Percentiles rank a stretch among this genome's conserved stretches.
phyloP scores from a whole-genome alignment of 2,113 vertebrate genomes.

The Alaudala cheleensis region DNA sequence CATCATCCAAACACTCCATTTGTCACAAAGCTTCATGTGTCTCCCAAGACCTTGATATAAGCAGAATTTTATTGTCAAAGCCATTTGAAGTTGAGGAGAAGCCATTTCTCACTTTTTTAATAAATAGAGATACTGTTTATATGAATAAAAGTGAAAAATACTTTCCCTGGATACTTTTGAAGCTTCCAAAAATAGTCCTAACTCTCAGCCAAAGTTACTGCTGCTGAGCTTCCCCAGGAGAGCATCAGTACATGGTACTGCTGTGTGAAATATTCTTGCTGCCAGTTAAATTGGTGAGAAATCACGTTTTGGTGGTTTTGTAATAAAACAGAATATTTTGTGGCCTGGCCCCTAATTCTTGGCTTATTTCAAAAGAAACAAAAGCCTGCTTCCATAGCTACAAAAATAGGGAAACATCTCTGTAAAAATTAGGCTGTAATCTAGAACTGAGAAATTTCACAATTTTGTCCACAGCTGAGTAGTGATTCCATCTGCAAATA shows the following conservation, averaged over 20 bases:
- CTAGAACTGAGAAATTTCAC: background rate
- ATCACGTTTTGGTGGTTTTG: slow-evolving; percentile 59
- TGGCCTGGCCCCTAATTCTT: slow-evolving; percentile 47
- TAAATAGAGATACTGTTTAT: slow-evolving; percentile 60
- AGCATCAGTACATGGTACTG: slow-evolving; percentile 5
- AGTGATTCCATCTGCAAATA: background rate
- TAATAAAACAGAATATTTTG: slow-evolving; percentile 57
- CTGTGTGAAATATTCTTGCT: slow-evolving; percentile 29
- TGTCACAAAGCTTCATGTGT: slow-evolving; percentile 55
- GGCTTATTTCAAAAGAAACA: slow-evolving; percentile 40
- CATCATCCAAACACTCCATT: slow-evolving; percentile 27
- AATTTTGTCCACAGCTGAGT: background rate
- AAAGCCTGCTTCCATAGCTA: slow-evolving; percentile 17
- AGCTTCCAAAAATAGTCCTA: slow-evolving; percentile 59
- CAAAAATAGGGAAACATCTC: slow-evolving; percentile 10
- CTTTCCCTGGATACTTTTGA: slow-evolving; percentile 45
- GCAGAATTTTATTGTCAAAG: slow-evolving; percentile 56
- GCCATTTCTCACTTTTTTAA: slow-evolving; percentile 63
- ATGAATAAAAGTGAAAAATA: slow-evolving; percentile 60
- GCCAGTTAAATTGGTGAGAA: slow-evolving; percentile 54
- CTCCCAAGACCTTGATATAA: slow-evolving; percentile 57
- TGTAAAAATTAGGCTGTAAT: slow-evolving; percentile 10
- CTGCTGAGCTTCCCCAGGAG: slow-evolving; percentile 45
- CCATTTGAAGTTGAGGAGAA: slow-evolving; percentile 55
- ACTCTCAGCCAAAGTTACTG: slow-evolving; percentile 46